Base-by-base conservation (phyloP, 2,888 invertebrate species). In the Magallana nippona region DNA sequence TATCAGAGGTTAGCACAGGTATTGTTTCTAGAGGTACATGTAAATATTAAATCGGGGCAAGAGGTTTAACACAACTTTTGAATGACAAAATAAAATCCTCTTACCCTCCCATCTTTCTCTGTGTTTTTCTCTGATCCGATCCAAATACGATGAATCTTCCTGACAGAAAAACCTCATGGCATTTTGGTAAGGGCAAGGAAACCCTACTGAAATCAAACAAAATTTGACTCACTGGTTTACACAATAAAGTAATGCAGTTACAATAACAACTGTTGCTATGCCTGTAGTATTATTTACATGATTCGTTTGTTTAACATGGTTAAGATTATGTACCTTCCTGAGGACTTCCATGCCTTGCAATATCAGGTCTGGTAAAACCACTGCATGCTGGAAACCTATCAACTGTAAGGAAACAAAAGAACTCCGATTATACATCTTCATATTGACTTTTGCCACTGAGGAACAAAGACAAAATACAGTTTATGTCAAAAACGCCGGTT, bases 121-220 rank as follows among this genome's bases (percentile, higher is more conserved):
- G 71, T 92, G 92, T 83, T 91, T 90, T 81, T 91, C 92, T 78
- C 91, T 82, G n/a, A 92, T 86, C 79, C 91, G 87, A 19, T 91
- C 89, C 63, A 92, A 84, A 79, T 92, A 92, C 2, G 90, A 84
- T 2, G 85, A 78, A 15, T 86, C 85, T 15, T 92, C 92, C 22
- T 90, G 91, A 79, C 91, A 92, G 84, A 92, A 90, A 81, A 91
- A 89, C 78, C 92, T 82, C 88, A 92, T 89, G 27, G 91, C 87
- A 84, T 90, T 90, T 63, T 92, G 91, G 82, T 91, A 92, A 1
- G 91, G 90, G 82, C 91, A 91, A 13, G 91, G 86, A 86, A 90
- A 88, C 15, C 91, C 92, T 91, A 86, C 71, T 62, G 44, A 27
- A 44, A 63, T 10, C 55, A 60, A 60, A 60, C 62, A 60, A 60